phyloP scores from a whole-genome alignment of 2,888 invertebrate genomes.

The Pammene fasciana region DNA sequence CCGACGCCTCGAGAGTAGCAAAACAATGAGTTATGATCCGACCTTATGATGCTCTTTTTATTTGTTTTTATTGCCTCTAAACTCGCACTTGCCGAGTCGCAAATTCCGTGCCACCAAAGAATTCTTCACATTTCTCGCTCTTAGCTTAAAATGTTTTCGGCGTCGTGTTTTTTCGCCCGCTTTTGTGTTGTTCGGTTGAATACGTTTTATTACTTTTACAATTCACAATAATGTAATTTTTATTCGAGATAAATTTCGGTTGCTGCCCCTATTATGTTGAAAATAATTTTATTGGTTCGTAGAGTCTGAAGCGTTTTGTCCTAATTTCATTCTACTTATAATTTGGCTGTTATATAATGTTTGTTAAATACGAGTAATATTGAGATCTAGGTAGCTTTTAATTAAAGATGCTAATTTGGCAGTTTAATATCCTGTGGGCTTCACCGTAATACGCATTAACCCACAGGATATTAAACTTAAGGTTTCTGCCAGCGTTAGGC shows the following conservation, averaged over 20 bases:
- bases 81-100: slow-evolving; percentile 62
- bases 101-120: slow-evolving; percentile 58
- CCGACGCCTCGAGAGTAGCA: slow-evolving; percentile 58
- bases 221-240: slow-evolving; percentile 45
- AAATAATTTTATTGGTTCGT: slow-evolving; percentile 32
- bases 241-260: slow-evolving; percentile 37
- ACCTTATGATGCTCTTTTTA: slow-evolving; percentile 70
- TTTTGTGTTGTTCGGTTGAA: slow-evolving; percentile 46
- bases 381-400: not conserved
- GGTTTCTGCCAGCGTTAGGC: no score
- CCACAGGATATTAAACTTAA: no score
- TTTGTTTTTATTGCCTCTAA: slow-evolving; percentile 73
- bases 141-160: slow-evolving; percentile 58
- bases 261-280: slow-evolving; percentile 26
- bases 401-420: not conserved
- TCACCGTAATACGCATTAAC: no score
- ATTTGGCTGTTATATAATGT: not conserved
- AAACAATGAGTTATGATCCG: slow-evolving; percentile 77
- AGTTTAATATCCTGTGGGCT: no score
- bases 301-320: slow-evolving; percentile 1
- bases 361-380: no score
- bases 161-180: slow-evolving; percentile 45
- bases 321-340: not conserved
- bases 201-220: slow-evolving; percentile 53
- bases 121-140: slow-evolving; percentile 53